phyloP scores from a whole-genome alignment of 2,797 vertebrate species.

The Taenioides sp. region DNA sequence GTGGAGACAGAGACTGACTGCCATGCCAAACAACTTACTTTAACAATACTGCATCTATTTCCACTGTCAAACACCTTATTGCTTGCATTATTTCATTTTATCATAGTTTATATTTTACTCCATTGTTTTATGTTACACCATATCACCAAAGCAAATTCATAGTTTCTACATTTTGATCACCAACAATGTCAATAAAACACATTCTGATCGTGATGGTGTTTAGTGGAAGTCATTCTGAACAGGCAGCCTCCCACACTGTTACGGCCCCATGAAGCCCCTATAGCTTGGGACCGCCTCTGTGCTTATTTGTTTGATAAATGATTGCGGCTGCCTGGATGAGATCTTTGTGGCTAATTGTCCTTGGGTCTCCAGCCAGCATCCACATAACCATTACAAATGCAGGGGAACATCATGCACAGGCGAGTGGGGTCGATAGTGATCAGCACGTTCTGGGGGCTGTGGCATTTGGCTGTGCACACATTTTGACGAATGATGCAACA shows the following conservation, averaged over 20 bases:
- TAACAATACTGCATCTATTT: too few species aligned
- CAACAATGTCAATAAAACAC: not conserved
- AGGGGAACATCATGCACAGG: slow-evolving; percentile 46
- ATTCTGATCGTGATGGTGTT: slow-evolving; percentile 15
- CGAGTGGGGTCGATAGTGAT: slow-evolving; percentile 37
- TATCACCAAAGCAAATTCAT: not conserved
- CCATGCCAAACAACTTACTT: too few species aligned
- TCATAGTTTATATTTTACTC: too few species aligned
- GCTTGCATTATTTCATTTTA: too few species aligned
- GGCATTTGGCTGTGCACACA: slow-evolving; percentile 36
- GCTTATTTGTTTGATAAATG: slow-evolving; percentile 58
- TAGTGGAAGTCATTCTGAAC: slow-evolving; percentile 55
- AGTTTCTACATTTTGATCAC: not conserved
- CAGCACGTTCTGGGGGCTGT: slow-evolving; percentile 31
- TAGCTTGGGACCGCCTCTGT: slow-evolving; percentile 22
- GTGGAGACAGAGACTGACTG: not conserved
- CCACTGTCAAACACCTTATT: too few species aligned
- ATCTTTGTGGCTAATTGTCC: slow-evolving; percentile 56
- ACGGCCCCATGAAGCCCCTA: slow-evolving; percentile 42
- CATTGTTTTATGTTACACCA: too few species aligned
- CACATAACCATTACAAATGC: slow-evolving; percentile 53
- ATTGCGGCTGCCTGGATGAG: slow-evolving; percentile 34
- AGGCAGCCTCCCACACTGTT: slow-evolving; percentile 54
- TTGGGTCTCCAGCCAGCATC: slow-evolving; percentile 37
- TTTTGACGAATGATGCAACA: slow-evolving; percentile 45